These are phyloP conservation scores for Hylaeus volcanicus DNA, from an alignment of 1,140 invertebrate genomes.

Conservation along the genomic window DNA sequence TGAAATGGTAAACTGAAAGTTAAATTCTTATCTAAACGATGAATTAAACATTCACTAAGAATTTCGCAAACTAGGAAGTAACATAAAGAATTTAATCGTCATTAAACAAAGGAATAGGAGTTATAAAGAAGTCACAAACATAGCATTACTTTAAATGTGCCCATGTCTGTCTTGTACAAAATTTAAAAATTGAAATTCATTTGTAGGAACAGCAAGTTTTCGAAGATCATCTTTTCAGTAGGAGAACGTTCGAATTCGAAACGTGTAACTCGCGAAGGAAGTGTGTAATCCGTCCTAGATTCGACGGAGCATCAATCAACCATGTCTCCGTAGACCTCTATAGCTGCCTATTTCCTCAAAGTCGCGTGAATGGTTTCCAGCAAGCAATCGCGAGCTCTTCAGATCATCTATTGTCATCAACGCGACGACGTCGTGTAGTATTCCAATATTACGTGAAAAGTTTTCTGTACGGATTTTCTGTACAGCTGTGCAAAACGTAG, in stretches of 20 bases:
- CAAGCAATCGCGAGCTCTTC: not conserved
- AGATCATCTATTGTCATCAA: not conserved
- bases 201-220: not conserved
- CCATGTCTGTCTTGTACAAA: no score
- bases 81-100: no score
- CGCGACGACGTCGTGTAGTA: not conserved
- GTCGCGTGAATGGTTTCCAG: not conserved
- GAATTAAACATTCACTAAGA: no score
- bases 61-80: no score
- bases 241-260: not conserved
- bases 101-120: no score
- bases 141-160: no score
- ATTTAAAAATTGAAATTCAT: no score
- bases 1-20: no score
- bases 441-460: constrained; percentile 35
- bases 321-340: no score
- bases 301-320: constrained; percentile 5
- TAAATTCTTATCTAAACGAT: no score
- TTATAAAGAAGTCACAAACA: no score
- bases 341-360: not conserved
- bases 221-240: not conserved
- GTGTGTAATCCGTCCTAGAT: not conserved
- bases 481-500: constrained; percentile 13
- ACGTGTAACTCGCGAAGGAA: no score
- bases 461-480: not conserved